Base-by-base conservation (phyloP, 2,888 invertebrate genomes). In the Rotaria sp. region DNA sequence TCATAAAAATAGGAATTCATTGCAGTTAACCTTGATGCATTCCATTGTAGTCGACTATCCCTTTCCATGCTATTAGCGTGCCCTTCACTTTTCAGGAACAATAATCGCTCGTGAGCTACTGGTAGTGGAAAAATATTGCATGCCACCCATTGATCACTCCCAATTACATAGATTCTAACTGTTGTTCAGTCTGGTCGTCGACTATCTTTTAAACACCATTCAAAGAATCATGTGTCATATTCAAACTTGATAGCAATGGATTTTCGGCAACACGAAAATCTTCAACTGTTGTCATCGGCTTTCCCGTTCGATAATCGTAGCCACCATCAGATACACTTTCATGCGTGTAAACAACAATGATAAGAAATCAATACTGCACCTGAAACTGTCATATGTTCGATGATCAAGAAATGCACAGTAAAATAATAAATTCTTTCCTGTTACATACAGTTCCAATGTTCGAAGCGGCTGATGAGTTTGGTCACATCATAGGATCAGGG, bases 201-300 rank as follows among this genome's bases (percentile, higher is more conserved):
- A 50, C n/a, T 15, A 84, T 84, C 50, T 41, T 86, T 86, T 11
- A 86, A 41, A 84, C 86, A 86, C 86, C 86, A 86, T 35, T 86
- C 67, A 84, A 45, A 86, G 41, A 86, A 86, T 59, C 86, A 13
- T 24, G n/a, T 21, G 86, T 86, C 84, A 86, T 86, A 84, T 86
- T 86, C n/a, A 35, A 26, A 50, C 59, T 84, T 52, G 86, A 84
- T 38, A 86, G 26, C n/a, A 57, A 13, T 1, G 59, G 45, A 48
- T 86, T 86, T 4, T 67, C 50, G 5, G 48, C 15, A 15, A 86
- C 11, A 24, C 18, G 11, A 13, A 86, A 7, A 52, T 86, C 84
- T 3, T 84, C 86, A 10, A 86, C 13, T 45, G 24, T 13, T 21
- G 10, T 13, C 21, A 38, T 50, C 10, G 59, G 45, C 41, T 84